These are phyloP conservation scores for Pagetopsis macropterus DNA, from an alignment of 2,797 vertebrate species.

Conservation along the genomic window DNA sequence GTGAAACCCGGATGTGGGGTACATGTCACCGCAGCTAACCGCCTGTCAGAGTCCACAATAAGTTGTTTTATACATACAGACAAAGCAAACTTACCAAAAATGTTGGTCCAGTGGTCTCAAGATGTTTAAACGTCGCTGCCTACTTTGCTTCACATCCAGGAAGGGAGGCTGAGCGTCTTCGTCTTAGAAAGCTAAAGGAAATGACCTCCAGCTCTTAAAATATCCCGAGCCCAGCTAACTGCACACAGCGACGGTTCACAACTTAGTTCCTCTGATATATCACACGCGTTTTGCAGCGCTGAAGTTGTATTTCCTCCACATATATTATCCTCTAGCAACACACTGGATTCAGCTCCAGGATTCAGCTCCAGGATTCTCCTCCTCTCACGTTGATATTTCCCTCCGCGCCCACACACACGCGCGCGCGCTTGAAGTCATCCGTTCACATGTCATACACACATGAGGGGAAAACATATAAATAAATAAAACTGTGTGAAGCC, in stretches of 20 bases:
- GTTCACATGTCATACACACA: conserved; percentile 40
- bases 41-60: neutral
- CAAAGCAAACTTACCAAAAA: conserved; percentile 63
- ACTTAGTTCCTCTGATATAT: conserved; percentile 27
- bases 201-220: conserved; percentile 17
- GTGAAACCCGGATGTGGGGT: conserved; percentile 16
- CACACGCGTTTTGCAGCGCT: conserved; percentile 11
- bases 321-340: conserved; percentile 23
- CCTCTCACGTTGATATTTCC: conserved; percentile 63
- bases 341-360: conserved; percentile 15
- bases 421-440: conserved; percentile 64
- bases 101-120: conserved; percentile 48
- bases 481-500: conserved; percentile 22
- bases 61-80: conserved; percentile 24
- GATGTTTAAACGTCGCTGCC: conserved; percentile 42
- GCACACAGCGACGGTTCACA: conserved; percentile 7
- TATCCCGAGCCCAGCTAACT: conserved; percentile 16
- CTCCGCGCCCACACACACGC: conserved; percentile 72
- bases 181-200: neutral
- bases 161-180: conserved; percentile 48
- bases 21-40: conserved; percentile 6
- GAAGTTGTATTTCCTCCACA: conserved; percentile 23
- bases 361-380: conserved; percentile 33
- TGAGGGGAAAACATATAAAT: conserved; percentile 12
- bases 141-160: conserved; percentile 61